phyloP scores from a whole-genome alignment of 37 sponge, comb jelly and placozoan species.

The Axinella damicornis region DNA sequence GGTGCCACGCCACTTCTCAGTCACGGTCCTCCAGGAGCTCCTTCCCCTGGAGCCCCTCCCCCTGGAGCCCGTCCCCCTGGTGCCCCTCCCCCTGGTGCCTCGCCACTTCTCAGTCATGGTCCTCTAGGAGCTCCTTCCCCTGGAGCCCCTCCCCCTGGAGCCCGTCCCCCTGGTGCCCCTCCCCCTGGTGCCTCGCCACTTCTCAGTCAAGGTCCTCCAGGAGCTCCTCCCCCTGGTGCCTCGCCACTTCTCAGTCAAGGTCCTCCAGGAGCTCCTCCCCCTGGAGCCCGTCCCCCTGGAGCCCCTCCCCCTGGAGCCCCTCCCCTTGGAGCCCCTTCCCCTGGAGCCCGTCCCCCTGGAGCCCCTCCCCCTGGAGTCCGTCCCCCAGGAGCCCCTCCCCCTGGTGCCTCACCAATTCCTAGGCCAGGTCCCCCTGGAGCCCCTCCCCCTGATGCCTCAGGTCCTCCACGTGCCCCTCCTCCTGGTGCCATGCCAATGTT shows the following conservation, averaged over 20 bases:
- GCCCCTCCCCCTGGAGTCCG: conserved; percentile 4
- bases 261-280: too few species aligned
- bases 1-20: background rate
- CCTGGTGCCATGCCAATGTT: background rate
- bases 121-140: background rate
- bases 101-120: too few species aligned
- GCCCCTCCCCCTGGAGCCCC: background rate
- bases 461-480: conserved; percentile 1
- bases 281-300: too few species aligned
- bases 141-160: background rate
- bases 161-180: too few species aligned
- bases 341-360: background rate
- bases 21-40: background rate
- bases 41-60: conserved; percentile 7
- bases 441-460: background rate
- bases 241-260: too few species aligned
- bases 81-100: too few species aligned
- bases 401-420: background rate
- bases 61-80: background rate
- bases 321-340: conserved; percentile 1
- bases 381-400: background rate
- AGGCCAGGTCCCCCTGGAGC: too few species aligned
- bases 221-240: background rate
- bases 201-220: background rate
- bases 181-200: background rate